A percentile compares a stretch with the other conserved stretches of the same genome.
Evolutionary conservation across 35 echinoderm and acorn worm genomes (phyloP).

Genomic region (Hemicentrotus pulcherrimus): DNA sequence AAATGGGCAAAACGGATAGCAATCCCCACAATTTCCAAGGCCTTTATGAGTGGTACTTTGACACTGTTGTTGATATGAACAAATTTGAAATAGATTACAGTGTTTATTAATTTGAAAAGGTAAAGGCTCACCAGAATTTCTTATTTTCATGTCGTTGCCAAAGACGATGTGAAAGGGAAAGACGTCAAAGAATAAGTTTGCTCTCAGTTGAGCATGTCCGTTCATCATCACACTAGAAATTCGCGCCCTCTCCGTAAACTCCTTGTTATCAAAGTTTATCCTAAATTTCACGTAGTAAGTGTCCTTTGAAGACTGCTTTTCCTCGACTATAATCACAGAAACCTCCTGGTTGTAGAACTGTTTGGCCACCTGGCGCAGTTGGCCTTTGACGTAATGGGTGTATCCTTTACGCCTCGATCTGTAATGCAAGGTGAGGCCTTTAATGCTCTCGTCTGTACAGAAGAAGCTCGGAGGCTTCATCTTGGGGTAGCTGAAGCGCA

Average conservation of each 20-base stretch:
- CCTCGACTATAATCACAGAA: conserved; percentile 62
- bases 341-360: conserved; percentile 83
- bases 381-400: conserved; percentile 81
- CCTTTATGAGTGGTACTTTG: no score
- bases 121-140: conserved; percentile 72
- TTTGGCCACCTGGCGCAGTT: conserved; percentile 72
- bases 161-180: conserved; percentile 94
- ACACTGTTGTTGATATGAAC: no score
- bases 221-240: conserved; percentile 44
- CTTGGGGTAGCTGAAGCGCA: conserved; percentile 96
- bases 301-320: conserved; percentile 54
- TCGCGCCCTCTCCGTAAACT: conserved; percentile 61
- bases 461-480: conserved; percentile 97
- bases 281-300: conserved; percentile 62
- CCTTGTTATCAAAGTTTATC: conserved; percentile 83
- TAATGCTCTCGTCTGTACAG: conserved; percentile 67
- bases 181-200: conserved; percentile 68
- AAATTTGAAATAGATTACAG: no score
- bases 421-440: conserved; percentile 85
- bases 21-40: no score
- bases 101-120: not conserved
- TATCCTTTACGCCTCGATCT: conserved; percentile 74
- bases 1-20: no score
- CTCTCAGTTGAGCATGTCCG: conserved; percentile 50
- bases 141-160: conserved; percentile 76